phyloP scores from a whole-genome alignment of 1,140 invertebrate species.

The Drosophila arawakana region DNA sequence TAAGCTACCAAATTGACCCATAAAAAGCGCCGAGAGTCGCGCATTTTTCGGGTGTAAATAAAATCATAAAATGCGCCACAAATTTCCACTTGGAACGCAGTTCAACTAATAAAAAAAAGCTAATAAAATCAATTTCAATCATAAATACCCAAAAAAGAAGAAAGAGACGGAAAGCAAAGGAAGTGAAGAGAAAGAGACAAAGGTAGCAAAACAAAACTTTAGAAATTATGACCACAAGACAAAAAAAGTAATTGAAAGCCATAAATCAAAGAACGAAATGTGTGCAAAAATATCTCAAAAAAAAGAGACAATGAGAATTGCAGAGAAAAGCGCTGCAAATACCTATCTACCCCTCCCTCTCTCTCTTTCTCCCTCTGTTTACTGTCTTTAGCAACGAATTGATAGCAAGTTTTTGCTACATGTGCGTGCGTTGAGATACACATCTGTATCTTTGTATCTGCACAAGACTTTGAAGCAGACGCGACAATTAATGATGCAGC shows the following conservation, averaged over 20 bases:
- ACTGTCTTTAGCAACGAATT: not conserved
- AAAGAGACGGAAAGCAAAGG: not conserved
- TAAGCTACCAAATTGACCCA: constrained; percentile 17
- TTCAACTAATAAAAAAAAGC: constrained; percentile 59
- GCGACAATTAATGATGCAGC: constrained; percentile 62
- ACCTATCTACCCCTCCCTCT: not conserved
- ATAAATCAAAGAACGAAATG: constrained; percentile 72
- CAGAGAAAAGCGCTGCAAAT: not conserved
- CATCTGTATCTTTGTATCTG: constrained; percentile 24
- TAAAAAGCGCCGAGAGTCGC: constrained; percentile 32
- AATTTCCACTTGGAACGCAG: constrained; percentile 52
- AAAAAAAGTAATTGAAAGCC: constrained; percentile 40
- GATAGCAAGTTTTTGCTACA: constrained; percentile 15
- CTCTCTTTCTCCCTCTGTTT: not conserved
- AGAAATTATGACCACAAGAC: constrained; percentile 54
- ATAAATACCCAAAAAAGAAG: constrained; percentile 45
- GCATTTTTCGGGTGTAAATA: constrained; percentile 51
- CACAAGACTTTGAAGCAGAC: constrained; percentile 26
- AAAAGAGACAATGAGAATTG: constrained; percentile 16
- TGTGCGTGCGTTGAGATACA: not conserved
- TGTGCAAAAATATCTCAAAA: constrained; percentile 55
- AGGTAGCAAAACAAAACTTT: constrained; percentile 40
- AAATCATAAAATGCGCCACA: constrained; percentile 65
- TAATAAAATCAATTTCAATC: constrained; percentile 79
- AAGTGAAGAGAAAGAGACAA: not conserved